Percentiles rank a stretch among this genome's conserved stretches.
Evolutionary conservation across 2,888 invertebrate genomes (phyloP).

Genomic region (Chrysolina haemoptera): DNA sequence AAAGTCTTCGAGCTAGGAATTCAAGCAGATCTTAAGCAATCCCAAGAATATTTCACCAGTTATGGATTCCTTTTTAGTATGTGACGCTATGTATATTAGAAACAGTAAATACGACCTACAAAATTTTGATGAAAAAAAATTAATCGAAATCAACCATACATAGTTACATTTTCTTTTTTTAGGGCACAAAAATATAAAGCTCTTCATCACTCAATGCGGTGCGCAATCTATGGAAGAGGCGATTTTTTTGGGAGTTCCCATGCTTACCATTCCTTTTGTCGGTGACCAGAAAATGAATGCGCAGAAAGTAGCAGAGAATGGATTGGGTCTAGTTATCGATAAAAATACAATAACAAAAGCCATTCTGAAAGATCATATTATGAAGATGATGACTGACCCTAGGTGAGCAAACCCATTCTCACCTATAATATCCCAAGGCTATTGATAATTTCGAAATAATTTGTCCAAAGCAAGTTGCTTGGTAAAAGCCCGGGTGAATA

Average conservation of each 20-base stretch:
- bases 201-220: conserved; percentile 70
- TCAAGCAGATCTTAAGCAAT: too few relatives aligned
- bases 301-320: conserved; percentile 48
- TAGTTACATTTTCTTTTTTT: too few relatives aligned
- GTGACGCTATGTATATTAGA: background rate
- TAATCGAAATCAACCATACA: too few relatives aligned
- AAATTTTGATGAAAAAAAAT: too few relatives aligned
- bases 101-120: too few relatives aligned
- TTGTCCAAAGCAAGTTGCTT: too few relatives aligned
- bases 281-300: conserved; percentile 68
- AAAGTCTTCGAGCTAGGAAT: too few relatives aligned
- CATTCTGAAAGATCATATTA: conserved; percentile 44
- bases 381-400: conserved; percentile 48
- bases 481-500: too few relatives aligned
- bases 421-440: too few relatives aligned
- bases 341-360: conserved; percentile 52
- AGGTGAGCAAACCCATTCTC: conserved; percentile 40
- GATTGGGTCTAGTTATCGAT: conserved; percentile 65
- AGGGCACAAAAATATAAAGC: conserved; percentile 67
- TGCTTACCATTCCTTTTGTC: conserved; percentile 68
- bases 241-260: conserved; percentile 66
- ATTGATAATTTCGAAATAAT: too few relatives aligned
- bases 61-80: background rate
- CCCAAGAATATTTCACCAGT: too few relatives aligned
- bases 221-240: conserved; percentile 69